These are phyloP conservation scores for Apamea epomidion DNA, from an alignment of 2,888 invertebrate genomes.

Conservation along the genomic window DNA sequence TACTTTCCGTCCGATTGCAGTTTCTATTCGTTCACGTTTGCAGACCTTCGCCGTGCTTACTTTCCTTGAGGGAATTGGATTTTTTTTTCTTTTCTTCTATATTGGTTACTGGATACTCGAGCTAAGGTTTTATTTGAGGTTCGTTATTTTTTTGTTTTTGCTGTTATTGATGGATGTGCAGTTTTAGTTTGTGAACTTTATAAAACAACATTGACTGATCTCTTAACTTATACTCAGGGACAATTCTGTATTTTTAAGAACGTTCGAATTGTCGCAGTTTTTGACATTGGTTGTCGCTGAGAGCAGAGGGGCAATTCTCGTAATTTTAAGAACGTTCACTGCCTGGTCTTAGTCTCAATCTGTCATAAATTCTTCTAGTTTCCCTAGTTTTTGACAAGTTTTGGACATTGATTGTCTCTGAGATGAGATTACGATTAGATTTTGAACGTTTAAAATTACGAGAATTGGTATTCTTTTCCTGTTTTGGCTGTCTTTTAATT, in stretches of 20 bases:
- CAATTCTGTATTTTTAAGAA: neutral
- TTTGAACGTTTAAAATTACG: neutral
- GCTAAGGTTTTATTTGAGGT: neutral
- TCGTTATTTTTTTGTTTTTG: neutral
- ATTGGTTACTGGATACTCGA: neutral
- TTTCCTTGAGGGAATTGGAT: conserved; percentile 16
- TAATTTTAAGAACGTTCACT: no score
- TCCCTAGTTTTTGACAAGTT: neutral
- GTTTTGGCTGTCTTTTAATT: neutral
- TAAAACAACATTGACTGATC: neutral
- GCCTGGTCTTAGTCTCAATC: no score
- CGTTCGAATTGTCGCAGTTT: neutral
- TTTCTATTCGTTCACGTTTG: conserved; percentile 23
- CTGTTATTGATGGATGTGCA: neutral
- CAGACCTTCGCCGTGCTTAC: conserved; percentile 11
- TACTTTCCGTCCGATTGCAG: conserved; percentile 33
- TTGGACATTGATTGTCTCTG: neutral
- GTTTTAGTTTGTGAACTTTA: neutral
- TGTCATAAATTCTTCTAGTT: neutral
- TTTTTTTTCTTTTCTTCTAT: conserved; percentile 6
- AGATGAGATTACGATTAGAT: neutral
- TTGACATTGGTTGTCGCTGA: neutral
- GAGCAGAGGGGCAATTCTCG: no score
- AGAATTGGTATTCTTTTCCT: neutral
- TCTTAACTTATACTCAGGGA: neutral